Evolutionary conservation across 53 echinoderm and acorn worm species (phyloP), one percentile per base, ranked within the genome.

Genomic region (Glandiceps talaboti): DNA sequence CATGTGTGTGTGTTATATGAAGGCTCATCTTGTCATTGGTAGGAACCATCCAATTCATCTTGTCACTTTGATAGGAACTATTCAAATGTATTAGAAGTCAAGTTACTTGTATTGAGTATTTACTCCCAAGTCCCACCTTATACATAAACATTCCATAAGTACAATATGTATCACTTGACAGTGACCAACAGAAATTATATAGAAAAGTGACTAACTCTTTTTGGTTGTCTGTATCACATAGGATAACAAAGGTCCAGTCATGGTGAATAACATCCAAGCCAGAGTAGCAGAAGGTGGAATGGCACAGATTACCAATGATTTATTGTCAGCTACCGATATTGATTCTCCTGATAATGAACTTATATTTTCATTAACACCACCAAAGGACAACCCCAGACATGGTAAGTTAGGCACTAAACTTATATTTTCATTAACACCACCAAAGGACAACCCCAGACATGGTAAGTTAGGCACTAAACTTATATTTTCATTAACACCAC

Each of bases 211-310:
- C n/a, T n/a, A n/a, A n/a, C n/a, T n/a, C n/a, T n/a, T n/a, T n/a
- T n/a, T n/a, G n/a, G n/a, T n/a, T n/a, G n/a, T n/a, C n/a, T 64
- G n/a, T 0, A 12, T 79, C 28, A 32, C 82, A 0, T 76, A 97
- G 97, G 97, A 97, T 84, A 93, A 97, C 83, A 85, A 88, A 31
- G 90, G 90, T 0, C 97, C 97, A 0, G 87, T 93, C 12, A 81
- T 97, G 33, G 91, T 97, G 79, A 93, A 88, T 80, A 97, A 97
- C 79, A 74, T 97, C 80, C 82, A 89, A 74, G 91, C 88, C 28
- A 85, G 82, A 1, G 97, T 96, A 32, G 27, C 75, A 27, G 93
- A 97, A 32, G 97, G 93, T 27, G 90, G 88, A 29, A 79, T 97
- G 28, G 79, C 86, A 12, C 91, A 82, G 28, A 93, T 97, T 79